Percentiles rank a stretch among this genome's conserved stretches.
Conservation (phyloP, 2,113 vertebrate genomes). For the Gorsachius goisagi region DNA sequence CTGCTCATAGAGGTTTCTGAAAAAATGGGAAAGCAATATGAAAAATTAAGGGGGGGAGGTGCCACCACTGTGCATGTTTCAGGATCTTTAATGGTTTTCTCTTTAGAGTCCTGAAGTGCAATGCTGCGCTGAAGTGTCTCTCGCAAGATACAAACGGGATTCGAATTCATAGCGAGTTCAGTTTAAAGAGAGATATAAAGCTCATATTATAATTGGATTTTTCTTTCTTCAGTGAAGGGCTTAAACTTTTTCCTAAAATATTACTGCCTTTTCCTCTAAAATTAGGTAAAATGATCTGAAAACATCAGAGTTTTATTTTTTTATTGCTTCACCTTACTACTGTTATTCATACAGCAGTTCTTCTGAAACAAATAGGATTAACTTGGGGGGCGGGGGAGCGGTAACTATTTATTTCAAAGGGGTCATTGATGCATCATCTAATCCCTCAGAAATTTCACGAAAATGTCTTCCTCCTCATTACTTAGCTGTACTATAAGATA, state of each 20-base stretch:
- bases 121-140: background rate
- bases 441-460: background rate
- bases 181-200: background rate
- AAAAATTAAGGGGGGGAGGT: slow-evolving; percentile 16
- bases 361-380: background rate
- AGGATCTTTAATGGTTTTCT: background rate
- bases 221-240: background rate
- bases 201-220: background rate
- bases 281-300: background rate
- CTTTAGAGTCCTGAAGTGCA: background rate
- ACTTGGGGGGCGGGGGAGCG: fast-evolving
- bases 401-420: background rate
- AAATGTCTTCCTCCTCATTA: background rate
- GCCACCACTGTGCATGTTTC: background rate
- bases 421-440: background rate
- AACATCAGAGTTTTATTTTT: background rate
- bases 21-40: slow-evolving; percentile 28
- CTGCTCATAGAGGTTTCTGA: slow-evolving; percentile 40
- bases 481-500: slow-evolving; percentile 5
- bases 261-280: background rate
- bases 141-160: background rate
- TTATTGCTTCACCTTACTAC: background rate
- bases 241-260: background rate
- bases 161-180: background rate
- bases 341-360: background rate